A percentile compares a stretch with the other conserved stretches of the same genome.
These are phyloP conservation scores for Carabus problematicus DNA, from an alignment of 2,888 invertebrate species.

Conservation along the genomic window DNA sequence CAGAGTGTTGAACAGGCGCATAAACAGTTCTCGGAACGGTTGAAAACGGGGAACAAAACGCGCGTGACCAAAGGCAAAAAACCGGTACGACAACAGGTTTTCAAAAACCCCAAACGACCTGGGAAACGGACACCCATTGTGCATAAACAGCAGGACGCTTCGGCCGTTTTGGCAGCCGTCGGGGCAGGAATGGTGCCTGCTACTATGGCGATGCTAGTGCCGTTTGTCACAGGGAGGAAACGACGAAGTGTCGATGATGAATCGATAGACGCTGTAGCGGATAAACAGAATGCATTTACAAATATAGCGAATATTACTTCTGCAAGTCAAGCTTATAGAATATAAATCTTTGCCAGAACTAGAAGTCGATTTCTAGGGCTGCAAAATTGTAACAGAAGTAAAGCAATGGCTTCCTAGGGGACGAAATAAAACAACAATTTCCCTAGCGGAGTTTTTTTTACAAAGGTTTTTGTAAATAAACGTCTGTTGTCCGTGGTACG, in stretches of 20 bases:
- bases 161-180: constrained; percentile 74
- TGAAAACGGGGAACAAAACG: not conserved
- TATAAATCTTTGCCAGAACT: no score
- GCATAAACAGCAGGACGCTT: constrained; percentile 60
- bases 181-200: constrained; percentile 83
- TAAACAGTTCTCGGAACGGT: constrained; percentile 50
- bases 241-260: constrained; percentile 45
- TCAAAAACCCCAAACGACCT: constrained; percentile 7
- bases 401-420: no score
- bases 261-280: not conserved
- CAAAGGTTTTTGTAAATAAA: no score
- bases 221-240: constrained; percentile 73
- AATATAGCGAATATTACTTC: no score
- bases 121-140: not conserved
- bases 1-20: constrained; percentile 72
- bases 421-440: no score
- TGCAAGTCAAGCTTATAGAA: no score
- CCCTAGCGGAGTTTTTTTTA: no score
- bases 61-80: constrained; percentile 2
- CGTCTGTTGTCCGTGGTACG: no score
- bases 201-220: constrained; percentile 81
- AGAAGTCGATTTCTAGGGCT: no score
- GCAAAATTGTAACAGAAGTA: no score
- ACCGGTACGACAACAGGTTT: constrained; percentile 22
- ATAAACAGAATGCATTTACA: no score